A percentile compares a stretch with the other conserved stretches of the same genome.
These are phyloP conservation scores for Clavelina lepadiformis DNA, from an alignment of 23 tunicate species.

Conservation along the genomic window DNA sequence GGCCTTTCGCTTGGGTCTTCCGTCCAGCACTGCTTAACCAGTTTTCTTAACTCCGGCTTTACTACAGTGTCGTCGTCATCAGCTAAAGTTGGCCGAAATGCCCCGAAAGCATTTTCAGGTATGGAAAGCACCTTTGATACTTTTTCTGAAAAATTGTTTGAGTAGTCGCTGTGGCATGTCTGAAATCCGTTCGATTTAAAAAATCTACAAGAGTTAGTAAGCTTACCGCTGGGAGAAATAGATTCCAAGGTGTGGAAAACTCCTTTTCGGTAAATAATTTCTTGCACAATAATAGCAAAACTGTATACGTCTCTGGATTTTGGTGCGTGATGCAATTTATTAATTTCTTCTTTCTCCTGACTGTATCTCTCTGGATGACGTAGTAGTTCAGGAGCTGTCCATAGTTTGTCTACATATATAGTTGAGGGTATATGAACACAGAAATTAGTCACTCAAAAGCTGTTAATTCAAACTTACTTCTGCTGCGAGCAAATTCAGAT, in stretches of 20 bases:
- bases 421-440: too few species aligned
- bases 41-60: constrained; percentile 24
- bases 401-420: constrained; percentile 43
- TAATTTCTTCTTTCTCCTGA: constrained; percentile 8
- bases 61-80: constrained; percentile 76
- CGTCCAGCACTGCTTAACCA: constrained; percentile 52
- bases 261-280: constrained; percentile 67
- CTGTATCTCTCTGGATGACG: constrained; percentile 10
- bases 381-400: constrained; percentile 70
- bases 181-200: too few species aligned
- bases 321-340: constrained; percentile 25
- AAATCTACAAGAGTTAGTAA: background rate
- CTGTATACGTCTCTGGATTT: constrained; percentile 64
- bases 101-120: too few species aligned
- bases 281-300: constrained; percentile 76
- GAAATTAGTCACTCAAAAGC: too few species aligned
- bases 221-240: background rate
- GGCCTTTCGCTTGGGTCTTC: constrained; percentile 60
- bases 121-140: too few species aligned
- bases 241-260: constrained; percentile 41
- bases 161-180: too few species aligned
- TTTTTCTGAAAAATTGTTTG: too few species aligned
- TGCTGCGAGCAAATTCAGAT: too few species aligned
- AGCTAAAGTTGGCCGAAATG: constrained; percentile 68
- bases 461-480: too few species aligned